A percentile compares a stretch with the other conserved stretches of the same genome.
Evolutionary conservation across 2,797 vertebrate species (phyloP).

Genomic region (Chelmon rostratus): DNA sequence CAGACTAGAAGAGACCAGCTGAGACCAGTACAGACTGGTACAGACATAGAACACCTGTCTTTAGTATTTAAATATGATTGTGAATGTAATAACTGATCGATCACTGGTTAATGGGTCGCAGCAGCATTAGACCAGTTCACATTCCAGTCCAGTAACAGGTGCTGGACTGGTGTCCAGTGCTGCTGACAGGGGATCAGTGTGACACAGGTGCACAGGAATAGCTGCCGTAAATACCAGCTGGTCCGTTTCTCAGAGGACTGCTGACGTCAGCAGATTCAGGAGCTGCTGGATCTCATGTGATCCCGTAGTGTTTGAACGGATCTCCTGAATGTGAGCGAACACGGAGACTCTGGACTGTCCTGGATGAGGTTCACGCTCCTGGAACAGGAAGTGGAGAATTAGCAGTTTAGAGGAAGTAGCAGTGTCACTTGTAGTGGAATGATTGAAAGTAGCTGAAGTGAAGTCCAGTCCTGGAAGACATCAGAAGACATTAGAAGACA

Average conservation of each 20-base stretch:
- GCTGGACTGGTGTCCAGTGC: neutral
- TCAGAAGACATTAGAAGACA: too few relatives aligned
- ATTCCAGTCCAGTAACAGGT: neutral
- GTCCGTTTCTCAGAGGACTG: slow-evolving; percentile 27
- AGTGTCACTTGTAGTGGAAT: too few relatives aligned
- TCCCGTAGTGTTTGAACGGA: too few relatives aligned
- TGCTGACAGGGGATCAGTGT: neutral
- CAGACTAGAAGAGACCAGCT: neutral
- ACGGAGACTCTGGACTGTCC: too few relatives aligned
- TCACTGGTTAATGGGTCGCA: neutral
- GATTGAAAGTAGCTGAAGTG: too few relatives aligned
- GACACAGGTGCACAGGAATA: slow-evolving; percentile 12
- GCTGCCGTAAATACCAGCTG: slow-evolving; percentile 28
- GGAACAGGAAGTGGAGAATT: too few relatives aligned
- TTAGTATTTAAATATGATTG: neutral
- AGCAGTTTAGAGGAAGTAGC: too few relatives aligned
- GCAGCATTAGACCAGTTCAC: neutral
- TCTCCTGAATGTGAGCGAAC: too few relatives aligned
- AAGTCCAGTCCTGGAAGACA: too few relatives aligned
- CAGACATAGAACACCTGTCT: too few relatives aligned
- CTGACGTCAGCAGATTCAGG: neutral
- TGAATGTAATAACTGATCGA: neutral
- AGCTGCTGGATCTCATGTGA: neutral
- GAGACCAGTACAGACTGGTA: too few relatives aligned
- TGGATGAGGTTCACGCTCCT: too few relatives aligned